Base-by-base conservation (phyloP, 2,113 vertebrate species). In the Dicrurus megarhynchus region DNA sequence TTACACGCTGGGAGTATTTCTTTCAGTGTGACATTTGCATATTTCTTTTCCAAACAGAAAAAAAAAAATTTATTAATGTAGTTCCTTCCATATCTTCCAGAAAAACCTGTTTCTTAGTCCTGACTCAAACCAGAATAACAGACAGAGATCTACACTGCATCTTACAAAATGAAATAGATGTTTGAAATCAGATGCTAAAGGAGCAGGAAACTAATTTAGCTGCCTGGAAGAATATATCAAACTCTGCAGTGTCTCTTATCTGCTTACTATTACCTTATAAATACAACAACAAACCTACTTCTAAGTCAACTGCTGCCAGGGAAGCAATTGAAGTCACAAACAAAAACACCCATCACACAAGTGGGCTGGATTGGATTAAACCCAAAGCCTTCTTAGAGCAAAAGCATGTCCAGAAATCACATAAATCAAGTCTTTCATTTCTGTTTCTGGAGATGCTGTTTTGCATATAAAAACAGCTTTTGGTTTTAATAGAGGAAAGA, bases 401-500 rank as follows among this genome's bases (percentile, higher is more conserved):
- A 70, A 89, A 95, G 21, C n/a, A 49, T 27, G 41, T 53, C 76
- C 92, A 86, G 39, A 68, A 92, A n/a, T 81, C 74, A 60, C 5
- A 92, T 32, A 68, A 88, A 86, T 88, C 79, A 91, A 88, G 14
- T 4, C 55, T 84, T 87, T 89, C 64, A 52, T 94, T 96, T 80
- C 33, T 47, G 20, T 71, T 90, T 44, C 79, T 86, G 60, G 22
- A 88, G 32, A 81, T 28, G 35, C 68, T 80, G 83, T 30, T 93
- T 92, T 89, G 35, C 88, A 90, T 74, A 84, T 71, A 86, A 93
- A 94, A 74, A 30, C 18, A 61, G 41, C 24, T 90, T 86, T 93
- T 84, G 71, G 56, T 74, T 94, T 93, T 88, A 94, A 92, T 2
- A 71, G 76, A 75, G 61, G 67, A 81, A 68, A 84, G n/a, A 57